phyloP scores from a whole-genome alignment of 2,797 vertebrate species.

The Tiaroga cobitis region DNA sequence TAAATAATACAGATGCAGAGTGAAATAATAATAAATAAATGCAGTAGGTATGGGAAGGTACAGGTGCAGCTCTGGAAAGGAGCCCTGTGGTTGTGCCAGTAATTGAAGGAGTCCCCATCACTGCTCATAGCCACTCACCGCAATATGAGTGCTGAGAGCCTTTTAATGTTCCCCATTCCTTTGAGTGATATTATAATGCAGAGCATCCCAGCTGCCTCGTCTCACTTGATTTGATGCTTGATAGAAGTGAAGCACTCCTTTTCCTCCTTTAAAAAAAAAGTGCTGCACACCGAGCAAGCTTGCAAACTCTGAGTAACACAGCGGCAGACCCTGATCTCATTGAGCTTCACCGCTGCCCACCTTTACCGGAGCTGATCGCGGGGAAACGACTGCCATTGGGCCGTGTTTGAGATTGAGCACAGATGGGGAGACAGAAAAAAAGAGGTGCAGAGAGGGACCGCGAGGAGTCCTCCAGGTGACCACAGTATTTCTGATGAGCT shows the following conservation, averaged over 20 bases:
- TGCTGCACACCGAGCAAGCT: background rate
- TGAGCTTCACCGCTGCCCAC: conserved; percentile 4
- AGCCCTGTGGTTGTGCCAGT: conserved; percentile 38
- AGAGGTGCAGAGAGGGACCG: background rate
- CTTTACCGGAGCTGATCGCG: background rate
- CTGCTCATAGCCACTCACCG: conserved; percentile 43
- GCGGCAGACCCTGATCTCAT: conserved; percentile 16
- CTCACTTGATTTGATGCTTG: conserved; percentile 53
- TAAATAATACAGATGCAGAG: background rate
- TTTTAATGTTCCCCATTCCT: conserved; percentile 53
- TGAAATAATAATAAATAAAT: background rate
- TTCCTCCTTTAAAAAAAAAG: conserved; percentile 5
- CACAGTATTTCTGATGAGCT: conserved; percentile 22
- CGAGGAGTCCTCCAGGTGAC: conserved; percentile 23
- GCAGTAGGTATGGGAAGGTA: background rate
- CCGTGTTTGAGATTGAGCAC: conserved; percentile 4
- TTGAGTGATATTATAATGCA: conserved; percentile 54
- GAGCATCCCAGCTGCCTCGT: conserved; percentile 40
- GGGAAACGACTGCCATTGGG: background rate
- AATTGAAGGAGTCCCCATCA: conserved; percentile 51
- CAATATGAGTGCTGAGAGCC: conserved; percentile 50
- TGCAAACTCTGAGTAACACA: conserved; percentile 37
- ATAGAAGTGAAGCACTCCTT: conserved; percentile 37
- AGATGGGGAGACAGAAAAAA: background rate
- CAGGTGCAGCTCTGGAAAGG: conserved; percentile 16